These are phyloP conservation scores for Grallaria varia DNA, from an alignment of 2,113 vertebrate species.

Conservation along the genomic window DNA sequence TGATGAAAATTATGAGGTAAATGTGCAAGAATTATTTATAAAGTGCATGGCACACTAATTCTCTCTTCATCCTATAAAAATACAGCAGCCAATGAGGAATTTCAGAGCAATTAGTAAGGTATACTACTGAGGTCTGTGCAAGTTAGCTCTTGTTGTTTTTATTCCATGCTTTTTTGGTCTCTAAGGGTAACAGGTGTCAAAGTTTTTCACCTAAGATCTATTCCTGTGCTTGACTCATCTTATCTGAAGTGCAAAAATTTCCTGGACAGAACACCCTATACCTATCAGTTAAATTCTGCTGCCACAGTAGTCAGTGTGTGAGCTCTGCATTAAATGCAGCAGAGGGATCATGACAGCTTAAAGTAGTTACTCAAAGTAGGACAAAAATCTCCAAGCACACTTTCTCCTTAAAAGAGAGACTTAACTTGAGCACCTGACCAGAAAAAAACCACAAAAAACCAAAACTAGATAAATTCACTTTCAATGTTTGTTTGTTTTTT, in stretches of 20 bases:
- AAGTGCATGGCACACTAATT: constrained; percentile 32
- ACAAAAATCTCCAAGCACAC: background rate
- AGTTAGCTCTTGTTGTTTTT: background rate
- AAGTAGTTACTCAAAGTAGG: background rate
- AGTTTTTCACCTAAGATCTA: background rate
- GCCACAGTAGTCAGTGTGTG: background rate
- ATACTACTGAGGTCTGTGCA: background rate
- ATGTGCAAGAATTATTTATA: constrained; percentile 65
- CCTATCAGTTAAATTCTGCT: background rate
- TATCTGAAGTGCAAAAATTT: background rate
- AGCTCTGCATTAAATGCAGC: background rate
- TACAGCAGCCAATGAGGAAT: constrained; percentile 21
- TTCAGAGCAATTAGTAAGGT: constrained; percentile 32
- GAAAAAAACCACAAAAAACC: background rate
- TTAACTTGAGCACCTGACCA: background rate
- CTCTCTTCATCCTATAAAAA: constrained; percentile 49
- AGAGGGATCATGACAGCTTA: background rate
- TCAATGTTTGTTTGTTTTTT: background rate
- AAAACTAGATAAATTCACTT: background rate
- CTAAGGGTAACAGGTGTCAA: background rate
- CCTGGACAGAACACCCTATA: background rate
- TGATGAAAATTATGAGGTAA: constrained; percentile 50
- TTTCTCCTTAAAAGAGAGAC: background rate
- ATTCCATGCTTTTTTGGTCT: background rate
- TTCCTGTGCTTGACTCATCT: background rate